These are phyloP conservation scores for Apodemia mormo DNA, from an alignment of 2,888 invertebrate species.

Conservation along the genomic window DNA sequence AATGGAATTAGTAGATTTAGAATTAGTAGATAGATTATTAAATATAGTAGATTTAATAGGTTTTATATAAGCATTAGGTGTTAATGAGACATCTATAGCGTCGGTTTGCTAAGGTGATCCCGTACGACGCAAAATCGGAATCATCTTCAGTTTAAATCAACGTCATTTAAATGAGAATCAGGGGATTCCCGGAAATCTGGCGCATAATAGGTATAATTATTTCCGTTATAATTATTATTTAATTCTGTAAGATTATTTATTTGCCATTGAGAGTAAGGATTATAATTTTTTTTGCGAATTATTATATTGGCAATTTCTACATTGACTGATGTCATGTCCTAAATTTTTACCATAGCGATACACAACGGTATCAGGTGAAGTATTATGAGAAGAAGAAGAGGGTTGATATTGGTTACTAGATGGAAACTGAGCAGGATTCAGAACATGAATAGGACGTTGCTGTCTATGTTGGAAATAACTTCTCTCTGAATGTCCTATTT, in stretches of 20 bases:
- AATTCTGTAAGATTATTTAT: neutral
- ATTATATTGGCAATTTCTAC: neutral
- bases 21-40: too few species aligned
- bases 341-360: too few species aligned
- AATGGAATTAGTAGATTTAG: too few species aligned
- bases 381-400: too few species aligned
- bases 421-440: neutral
- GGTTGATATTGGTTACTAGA: neutral
- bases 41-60: too few species aligned
- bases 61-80: neutral
- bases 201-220: neutral
- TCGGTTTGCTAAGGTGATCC: too few species aligned
- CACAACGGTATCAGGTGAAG: too few species aligned
- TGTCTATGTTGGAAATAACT: neutral
- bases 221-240: neutral
- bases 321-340: neutral
- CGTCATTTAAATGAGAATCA: neutral
- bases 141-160: conserved; percentile 16
- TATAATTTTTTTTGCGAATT: neutral
- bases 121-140: too few species aligned
- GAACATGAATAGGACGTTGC: neutral
- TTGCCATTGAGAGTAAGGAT: neutral
- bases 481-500: neutral
- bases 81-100: too few species aligned
- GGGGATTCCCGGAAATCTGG: neutral